Evolutionary conservation across 2,888 invertebrate species (phyloP).

Genomic region (Cyrtodaria siliqua): DNA sequence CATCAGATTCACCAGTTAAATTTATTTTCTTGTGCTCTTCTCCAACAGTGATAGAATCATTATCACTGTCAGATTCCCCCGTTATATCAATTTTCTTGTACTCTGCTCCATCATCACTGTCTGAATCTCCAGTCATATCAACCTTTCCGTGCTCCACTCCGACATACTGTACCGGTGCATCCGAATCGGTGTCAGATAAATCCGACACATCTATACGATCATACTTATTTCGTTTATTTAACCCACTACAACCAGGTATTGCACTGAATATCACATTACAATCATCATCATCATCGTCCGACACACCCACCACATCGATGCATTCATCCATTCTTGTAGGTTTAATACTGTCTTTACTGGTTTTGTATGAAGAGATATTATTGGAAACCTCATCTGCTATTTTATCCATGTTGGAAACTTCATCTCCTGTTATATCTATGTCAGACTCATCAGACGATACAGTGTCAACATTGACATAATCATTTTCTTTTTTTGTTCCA

Average conservation of each 20-base stretch:
- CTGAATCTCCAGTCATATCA: constrained; percentile 18
- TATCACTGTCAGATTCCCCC: constrained; percentile 20
- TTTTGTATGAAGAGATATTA: not conserved
- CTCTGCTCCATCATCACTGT: constrained; percentile 23
- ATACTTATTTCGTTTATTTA: not conserved
- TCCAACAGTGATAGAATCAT: constrained; percentile 12
- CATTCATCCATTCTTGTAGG: not conserved
- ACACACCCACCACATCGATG: not conserved
- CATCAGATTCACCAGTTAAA: constrained; percentile 17
- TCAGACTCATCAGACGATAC: constrained; percentile 21
- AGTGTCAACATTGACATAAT: constrained; percentile 47
- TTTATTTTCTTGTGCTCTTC: constrained; percentile 29
- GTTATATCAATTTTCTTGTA: constrained; percentile 26
- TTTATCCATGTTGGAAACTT: no score
- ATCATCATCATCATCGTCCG: no score
- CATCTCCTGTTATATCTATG: constrained; percentile 32
- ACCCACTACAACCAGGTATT: not conserved
- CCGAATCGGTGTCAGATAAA: constrained; percentile 44
- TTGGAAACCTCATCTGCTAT: not conserved
- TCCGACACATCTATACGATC: constrained; percentile 37
- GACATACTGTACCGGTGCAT: constrained; percentile 36
- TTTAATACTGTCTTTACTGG: constrained; percentile 3
- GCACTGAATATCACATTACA: not conserved
- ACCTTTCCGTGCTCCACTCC: constrained; percentile 27
- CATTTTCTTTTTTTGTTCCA: not conserved